Evolutionary conservation across 2,797 vertebrate species (phyloP), one percentile per base, ranked within the genome.

Genomic region (Darevskia nairensis): DNA sequence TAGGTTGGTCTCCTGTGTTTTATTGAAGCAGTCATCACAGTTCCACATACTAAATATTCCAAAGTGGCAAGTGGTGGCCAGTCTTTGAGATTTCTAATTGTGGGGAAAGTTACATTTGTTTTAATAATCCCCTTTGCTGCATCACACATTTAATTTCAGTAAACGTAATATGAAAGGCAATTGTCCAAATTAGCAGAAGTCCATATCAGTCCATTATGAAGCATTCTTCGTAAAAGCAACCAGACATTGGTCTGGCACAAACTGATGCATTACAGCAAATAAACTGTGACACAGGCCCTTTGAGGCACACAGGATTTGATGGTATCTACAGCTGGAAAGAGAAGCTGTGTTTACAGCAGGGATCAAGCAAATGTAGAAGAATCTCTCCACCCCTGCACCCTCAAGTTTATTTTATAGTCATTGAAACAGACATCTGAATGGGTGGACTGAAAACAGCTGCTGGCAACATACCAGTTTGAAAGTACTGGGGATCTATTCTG

Each of bases 391-490:
- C 79, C 69, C 27, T 81, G 69, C 55, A 75, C 68, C 27, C 46
- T 64, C 2, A 29, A 50, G 61, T 64, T 82, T 74, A 81, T 81
- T 39, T 87, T 59, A 64, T 21, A 41, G 11, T 87, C 39, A 82
- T 35, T 39, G 59, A 82, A 87, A 66, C 3, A 87, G 79, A 87
- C 86, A 87, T 87, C 71, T 10, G 55, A 64, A 82, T 87, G 55
- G 72, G 10, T 82, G 39, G 71, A 66, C 50, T 82, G 71, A 87
- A 87, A 87, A 82, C 86, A 87, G 86, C 71, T 87, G 55, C 59
- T 76, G n/a, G 80, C 86, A 87, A 82, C 29, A 32, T 25, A 82
- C n/a, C 59, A 50, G 39, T 46, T 87, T 87, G 21, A 41, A 35
- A 50, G 66, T 64, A 59, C 50, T 81, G 55, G 50, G 50, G 86